Percentiles rank a stretch among this genome's conserved stretches.
Conservation (phyloP, 2,888 invertebrate genomes). For the Stenodema calcarata region DNA sequence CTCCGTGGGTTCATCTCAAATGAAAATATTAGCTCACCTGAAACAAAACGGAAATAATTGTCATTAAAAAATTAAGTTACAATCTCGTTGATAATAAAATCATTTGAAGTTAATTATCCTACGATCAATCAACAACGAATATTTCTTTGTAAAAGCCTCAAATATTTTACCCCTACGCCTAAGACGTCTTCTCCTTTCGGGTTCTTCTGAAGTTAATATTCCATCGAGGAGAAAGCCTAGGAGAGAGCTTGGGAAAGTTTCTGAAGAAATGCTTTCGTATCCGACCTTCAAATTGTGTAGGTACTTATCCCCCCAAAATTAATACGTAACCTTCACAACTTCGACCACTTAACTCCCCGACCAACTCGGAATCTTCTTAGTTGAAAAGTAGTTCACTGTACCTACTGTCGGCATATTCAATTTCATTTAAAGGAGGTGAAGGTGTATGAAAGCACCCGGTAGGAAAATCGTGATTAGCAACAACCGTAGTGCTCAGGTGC, state of each 20-base stretch:
- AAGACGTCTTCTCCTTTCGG: neutral
- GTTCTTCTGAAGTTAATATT: neutral
- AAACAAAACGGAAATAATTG: no score
- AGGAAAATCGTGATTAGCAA: neutral
- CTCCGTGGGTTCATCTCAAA: no score
- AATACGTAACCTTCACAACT: slow-evolving; percentile 9
- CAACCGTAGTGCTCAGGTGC: neutral
- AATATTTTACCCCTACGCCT: neutral
- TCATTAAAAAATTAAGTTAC: no score
- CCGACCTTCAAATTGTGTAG: neutral
- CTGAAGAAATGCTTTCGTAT: neutral
- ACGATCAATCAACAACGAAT: no score
- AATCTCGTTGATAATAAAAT: no score
- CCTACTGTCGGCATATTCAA: neutral
- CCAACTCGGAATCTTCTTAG: neutral
- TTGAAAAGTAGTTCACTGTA: neutral
- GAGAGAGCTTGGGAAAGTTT: neutral
- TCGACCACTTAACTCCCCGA: neutral
- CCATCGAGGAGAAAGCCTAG: neutral
- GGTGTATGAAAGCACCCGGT: neutral
- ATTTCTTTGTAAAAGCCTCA: no score
- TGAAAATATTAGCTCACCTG: no score
- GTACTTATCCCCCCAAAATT: neutral
- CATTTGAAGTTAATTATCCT: no score
- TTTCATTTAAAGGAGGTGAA: neutral